Percentiles rank a stretch among this genome's conserved stretches.
phyloP scores from a whole-genome alignment of 2,888 invertebrate species.

The Zygaena filipendulae region DNA sequence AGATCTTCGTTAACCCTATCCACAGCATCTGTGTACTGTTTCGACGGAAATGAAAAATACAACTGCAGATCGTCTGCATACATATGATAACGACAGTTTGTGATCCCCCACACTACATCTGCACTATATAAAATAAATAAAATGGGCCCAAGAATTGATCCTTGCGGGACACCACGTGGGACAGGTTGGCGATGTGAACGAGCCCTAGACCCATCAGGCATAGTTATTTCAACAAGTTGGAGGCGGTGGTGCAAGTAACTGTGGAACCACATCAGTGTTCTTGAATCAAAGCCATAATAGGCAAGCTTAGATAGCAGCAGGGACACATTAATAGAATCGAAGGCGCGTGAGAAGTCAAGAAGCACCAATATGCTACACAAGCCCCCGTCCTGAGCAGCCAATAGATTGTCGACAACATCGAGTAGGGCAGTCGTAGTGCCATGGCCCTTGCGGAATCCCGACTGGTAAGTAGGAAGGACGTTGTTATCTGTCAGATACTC shows the following conservation, averaged over 20 bases:
- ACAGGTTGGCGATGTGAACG: too few species aligned
- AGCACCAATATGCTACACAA: conserved; percentile 6
- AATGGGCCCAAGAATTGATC: conserved; percentile 10
- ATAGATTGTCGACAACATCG: conserved; percentile 8
- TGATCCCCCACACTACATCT: conserved; percentile 5
- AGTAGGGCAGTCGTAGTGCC: conserved; percentile 7
- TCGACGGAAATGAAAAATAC: conserved; percentile 7
- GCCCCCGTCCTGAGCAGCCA: conserved; percentile 8
- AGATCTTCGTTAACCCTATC: too few species aligned
- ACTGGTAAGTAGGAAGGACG: conserved; percentile 2
- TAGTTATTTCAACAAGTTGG: background rate
- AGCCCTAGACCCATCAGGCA: background rate
- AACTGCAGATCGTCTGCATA: conserved; percentile 11
- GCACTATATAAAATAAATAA: conserved; percentile 8
- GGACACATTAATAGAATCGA: conserved; percentile 8
- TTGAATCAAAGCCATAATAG: background rate
- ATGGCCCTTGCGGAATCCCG: background rate
- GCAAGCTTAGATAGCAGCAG: conserved; percentile 4
- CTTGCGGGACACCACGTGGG: conserved; percentile 13
- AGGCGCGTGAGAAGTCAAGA: conserved; percentile 10
- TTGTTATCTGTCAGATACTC: conserved; percentile 3
- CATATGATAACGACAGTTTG: conserved; percentile 8
- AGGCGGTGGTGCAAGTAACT: conserved; percentile 1
- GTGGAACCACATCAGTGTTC: conserved; percentile 4
- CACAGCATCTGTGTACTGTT: too few species aligned